Percentiles rank a stretch among this genome's conserved stretches.
Conservation (phyloP, 1,140 invertebrate species). For the Daktulosphaira vitifoliae region DNA sequence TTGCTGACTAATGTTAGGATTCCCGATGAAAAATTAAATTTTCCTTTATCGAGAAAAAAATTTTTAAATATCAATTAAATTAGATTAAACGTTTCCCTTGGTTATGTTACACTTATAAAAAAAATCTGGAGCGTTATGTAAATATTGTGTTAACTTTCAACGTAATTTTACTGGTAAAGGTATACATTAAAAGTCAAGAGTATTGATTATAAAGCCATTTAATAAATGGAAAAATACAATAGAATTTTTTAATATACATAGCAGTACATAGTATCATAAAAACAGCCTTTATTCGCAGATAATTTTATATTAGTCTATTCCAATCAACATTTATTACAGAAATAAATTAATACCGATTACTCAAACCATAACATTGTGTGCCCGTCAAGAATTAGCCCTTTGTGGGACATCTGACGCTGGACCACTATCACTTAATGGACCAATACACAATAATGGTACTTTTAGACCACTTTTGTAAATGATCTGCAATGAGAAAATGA, state of each 20-base stretch:
- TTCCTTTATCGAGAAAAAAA: too few species aligned
- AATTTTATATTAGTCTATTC: conserved; percentile 3
- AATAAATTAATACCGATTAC: conserved; percentile 9
- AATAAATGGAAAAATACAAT: too few species aligned
- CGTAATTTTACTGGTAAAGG: too few species aligned
- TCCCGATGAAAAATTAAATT: too few species aligned
- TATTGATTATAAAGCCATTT: too few species aligned
- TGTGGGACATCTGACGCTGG: conserved; percentile 11
- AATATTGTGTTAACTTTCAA: too few species aligned
- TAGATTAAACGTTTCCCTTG: too few species aligned
- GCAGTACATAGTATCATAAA: conserved; percentile 5
- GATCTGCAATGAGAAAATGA: background rate
- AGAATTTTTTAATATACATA: conserved; percentile 5
- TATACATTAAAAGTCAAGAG: too few species aligned
- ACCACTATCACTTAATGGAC: background rate
- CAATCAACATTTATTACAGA: background rate
- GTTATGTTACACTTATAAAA: too few species aligned
- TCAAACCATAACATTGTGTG: conserved; percentile 3
- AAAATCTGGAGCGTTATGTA: too few species aligned
- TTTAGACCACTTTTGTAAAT: conserved; percentile 1
- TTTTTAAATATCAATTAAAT: too few species aligned
- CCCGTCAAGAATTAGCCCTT: conserved; percentile 5
- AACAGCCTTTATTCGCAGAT: background rate
- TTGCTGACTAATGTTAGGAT: too few species aligned
- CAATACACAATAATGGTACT: background rate